Conservation (phyloP, 2,888 invertebrate genomes). For the Melieria omissa region DNA sequence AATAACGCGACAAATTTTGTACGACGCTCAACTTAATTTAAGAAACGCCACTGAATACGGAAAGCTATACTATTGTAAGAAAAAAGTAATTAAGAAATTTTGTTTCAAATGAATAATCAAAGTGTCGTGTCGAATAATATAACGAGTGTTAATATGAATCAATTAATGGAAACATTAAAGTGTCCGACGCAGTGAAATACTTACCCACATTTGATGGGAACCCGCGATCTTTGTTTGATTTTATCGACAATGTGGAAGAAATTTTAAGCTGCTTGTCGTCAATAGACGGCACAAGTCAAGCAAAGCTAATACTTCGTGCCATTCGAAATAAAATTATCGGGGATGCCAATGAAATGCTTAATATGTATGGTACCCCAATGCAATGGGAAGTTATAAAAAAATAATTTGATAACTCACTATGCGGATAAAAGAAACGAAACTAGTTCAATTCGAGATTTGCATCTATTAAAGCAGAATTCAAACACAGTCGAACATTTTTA, state of each 20-base stretch:
- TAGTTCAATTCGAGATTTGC: conserved; percentile 41
- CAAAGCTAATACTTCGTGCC: conserved; percentile 40
- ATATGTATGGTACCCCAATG: conserved; percentile 42
- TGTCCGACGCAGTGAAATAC: conserved; percentile 43
- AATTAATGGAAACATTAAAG: conserved; percentile 30
- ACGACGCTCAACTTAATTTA: no score
- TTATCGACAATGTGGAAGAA: conserved; percentile 41
- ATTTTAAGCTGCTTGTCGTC: conserved; percentile 35
- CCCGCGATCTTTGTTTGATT: conserved; percentile 36
- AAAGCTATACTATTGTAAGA: no score
- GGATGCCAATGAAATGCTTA: conserved; percentile 44
- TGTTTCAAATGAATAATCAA: no score
- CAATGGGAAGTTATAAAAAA: conserved; percentile 41
- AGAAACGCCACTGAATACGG: no score
- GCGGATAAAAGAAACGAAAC: conserved; percentile 19
- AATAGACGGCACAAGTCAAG: conserved; percentile 27
- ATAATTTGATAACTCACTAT: conserved; percentile 44
- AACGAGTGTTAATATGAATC: no score
- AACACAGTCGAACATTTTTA: conserved; percentile 38
- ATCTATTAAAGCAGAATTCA: conserved; percentile 36
- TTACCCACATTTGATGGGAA: conserved; percentile 39
- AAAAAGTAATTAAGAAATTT: no score
- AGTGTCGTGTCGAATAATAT: no score
- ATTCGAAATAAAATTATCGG: conserved; percentile 46
- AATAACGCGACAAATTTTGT: no score